These are phyloP conservation scores for Myotis pilosus DNA, from an alignment of 2,797 vertebrate species.

Conservation along the genomic window DNA sequence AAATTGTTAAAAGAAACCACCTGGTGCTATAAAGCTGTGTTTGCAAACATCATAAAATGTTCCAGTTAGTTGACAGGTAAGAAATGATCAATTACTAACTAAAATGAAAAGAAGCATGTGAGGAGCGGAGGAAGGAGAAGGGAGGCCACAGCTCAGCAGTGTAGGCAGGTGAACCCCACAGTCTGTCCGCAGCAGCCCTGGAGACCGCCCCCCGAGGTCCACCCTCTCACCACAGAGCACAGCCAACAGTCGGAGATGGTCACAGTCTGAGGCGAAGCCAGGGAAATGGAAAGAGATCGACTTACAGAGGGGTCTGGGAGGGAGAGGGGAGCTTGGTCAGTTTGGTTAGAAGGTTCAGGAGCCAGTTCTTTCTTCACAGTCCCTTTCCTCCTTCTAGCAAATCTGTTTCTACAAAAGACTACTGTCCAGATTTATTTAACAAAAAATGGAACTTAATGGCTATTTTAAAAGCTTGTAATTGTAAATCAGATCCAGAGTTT, in stretches of 20 bases:
- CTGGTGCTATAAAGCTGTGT: background rate
- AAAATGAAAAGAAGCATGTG: background rate
- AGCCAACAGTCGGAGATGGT: background rate
- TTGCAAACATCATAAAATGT: background rate
- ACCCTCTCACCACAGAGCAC: background rate
- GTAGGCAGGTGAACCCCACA: background rate
- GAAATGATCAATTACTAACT: background rate
- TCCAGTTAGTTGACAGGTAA: background rate
- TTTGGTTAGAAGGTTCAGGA: background rate
- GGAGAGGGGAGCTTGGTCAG: background rate
- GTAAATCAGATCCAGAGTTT: background rate
- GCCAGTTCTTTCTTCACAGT: background rate
- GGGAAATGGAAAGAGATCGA: background rate
- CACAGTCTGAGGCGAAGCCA: background rate
- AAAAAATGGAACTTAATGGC: background rate
- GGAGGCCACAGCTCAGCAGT: background rate
- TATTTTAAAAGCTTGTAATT: conserved; percentile 13
- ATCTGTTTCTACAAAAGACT: background rate
- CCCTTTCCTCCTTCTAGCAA: conserved; percentile 29
- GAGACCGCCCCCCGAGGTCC: background rate
- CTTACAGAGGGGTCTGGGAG: conserved; percentile 1
- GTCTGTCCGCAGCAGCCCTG: background rate
- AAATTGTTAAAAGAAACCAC: conserved; percentile 55
- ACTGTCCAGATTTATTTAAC: background rate
- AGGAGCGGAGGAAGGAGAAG: background rate